These are phyloP conservation scores for Pantherophis alleghaniensis DNA, from an alignment of 2,797 vertebrate genomes.

Conservation along the genomic window DNA sequence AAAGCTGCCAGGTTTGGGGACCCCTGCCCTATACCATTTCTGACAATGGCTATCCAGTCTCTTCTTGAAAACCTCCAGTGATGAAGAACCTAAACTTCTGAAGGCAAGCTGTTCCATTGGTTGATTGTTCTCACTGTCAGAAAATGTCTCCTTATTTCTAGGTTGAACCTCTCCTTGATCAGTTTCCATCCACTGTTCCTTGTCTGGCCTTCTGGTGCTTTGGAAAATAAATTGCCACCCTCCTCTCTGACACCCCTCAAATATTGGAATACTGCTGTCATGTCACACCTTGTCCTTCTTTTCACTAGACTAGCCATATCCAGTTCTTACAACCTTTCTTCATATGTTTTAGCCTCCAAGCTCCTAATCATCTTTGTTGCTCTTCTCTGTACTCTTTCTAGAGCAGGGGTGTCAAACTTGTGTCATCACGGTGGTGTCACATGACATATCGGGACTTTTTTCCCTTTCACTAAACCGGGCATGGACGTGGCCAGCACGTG, in stretches of 20 bases:
- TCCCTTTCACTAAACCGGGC: too few relatives aligned
- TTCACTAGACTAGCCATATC: neutral
- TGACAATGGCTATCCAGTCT: neutral
- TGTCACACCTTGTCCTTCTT: neutral
- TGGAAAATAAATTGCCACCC: neutral
- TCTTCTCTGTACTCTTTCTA: neutral
- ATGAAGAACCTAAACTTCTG: neutral
- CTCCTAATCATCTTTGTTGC: neutral
- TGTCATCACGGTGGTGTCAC: too few relatives aligned
- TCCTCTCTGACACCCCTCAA: neutral
- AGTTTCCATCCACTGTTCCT: neutral
- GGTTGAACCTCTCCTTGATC: neutral
- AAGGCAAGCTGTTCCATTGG: neutral
- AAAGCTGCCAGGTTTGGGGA: too few relatives aligned
- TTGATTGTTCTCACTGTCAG: neutral
- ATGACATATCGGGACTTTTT: too few relatives aligned
- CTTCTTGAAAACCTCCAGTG: neutral
- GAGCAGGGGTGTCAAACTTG: neutral
- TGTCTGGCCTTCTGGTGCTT: neutral
- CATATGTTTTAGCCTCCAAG: neutral
- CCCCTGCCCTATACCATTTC: neutral
- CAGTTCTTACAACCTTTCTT: neutral
- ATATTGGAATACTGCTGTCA: neutral
- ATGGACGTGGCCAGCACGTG: too few relatives aligned
- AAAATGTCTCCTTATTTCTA: neutral